These are phyloP conservation scores for Gnathonemus longibarbis DNA, from an alignment of 2,113 vertebrate species.

Conservation along the genomic window DNA sequence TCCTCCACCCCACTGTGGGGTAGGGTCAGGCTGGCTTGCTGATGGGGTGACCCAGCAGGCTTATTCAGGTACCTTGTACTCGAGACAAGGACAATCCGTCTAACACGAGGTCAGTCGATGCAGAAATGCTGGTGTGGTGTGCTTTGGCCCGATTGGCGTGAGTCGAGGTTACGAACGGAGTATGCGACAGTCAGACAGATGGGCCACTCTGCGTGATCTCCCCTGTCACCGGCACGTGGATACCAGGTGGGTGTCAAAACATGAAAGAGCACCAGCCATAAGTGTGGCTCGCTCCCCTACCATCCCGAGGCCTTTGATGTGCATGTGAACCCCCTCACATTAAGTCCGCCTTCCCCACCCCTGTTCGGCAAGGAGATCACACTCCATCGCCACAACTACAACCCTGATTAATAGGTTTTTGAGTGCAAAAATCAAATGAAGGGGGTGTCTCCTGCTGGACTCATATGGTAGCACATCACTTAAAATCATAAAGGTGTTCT, in stretches of 20 bases:
- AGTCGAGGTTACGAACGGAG: background rate
- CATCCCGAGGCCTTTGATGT: background rate
- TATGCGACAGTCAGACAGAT: background rate
- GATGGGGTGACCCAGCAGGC: background rate
- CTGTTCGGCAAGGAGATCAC: background rate
- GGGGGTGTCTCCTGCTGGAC: background rate
- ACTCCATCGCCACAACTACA: background rate
- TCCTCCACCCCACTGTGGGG: background rate
- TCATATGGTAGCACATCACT: background rate
- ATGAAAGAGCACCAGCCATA: background rate
- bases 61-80: background rate
- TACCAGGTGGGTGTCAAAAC: background rate
- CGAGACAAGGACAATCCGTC: background rate
- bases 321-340: background rate
- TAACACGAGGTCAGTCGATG: background rate
- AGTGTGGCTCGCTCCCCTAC: background rate
- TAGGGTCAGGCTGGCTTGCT: background rate
- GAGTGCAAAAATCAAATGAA: background rate
- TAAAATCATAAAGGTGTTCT: background rate
- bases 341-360: background rate
- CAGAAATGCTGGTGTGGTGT: background rate
- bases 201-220: background rate
- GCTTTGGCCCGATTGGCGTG: background rate
- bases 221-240: background rate
- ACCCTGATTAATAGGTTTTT: background rate